Evolutionary conservation across 1,140 invertebrate genomes (phyloP), one percentile per base, ranked within the genome.

Genomic region (Heliconius nattereri): DNA sequence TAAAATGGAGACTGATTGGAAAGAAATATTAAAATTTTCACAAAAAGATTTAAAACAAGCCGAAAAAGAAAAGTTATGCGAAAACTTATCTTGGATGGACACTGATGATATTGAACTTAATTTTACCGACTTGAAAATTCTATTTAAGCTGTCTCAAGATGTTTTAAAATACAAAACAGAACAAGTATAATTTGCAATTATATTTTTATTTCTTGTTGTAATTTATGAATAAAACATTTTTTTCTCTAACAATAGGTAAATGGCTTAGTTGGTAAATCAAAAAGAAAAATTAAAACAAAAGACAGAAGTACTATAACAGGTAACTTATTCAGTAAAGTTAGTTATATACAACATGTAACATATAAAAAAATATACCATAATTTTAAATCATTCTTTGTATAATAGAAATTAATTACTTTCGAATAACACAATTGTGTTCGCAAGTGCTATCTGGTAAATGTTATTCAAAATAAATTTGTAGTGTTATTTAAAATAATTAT

Each of bases 101-200:
- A 92, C 94, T 3, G 95, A 96, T 35, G 94, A 95, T 80, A 95
- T 96, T 45, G 93, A 95, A 82, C 80, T 95, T 13, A 95, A 95
- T 85, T 89, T 95, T 77, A 86, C 94, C 32, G 95, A 96, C 83
- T 91, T 95, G 70, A 94, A 95, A 85, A 92, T 86, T 3, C 83
- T 96, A 40, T 95, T 96, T 85, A 94, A 94, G 86, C 81, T 96
- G 6, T 91, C 95, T 3, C 96, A 96, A 88, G 96, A 96, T 92
- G 95, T 96, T 82, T 87, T 96, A 49, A 96, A 96, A 86, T 96
- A 95, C 85, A 96, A 96, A 92, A 95, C 94, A 80, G 96, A 96
- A 90, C 96, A 96, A 95, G 96, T 96, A 92, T 66, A 26, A 66
- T 66, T 54, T 26, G 20, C 37, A 54, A 40, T 57, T n/a, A 57